phyloP scores from a whole-genome alignment of 2,113 vertebrate species.

The Argyrosomus japonicus region DNA sequence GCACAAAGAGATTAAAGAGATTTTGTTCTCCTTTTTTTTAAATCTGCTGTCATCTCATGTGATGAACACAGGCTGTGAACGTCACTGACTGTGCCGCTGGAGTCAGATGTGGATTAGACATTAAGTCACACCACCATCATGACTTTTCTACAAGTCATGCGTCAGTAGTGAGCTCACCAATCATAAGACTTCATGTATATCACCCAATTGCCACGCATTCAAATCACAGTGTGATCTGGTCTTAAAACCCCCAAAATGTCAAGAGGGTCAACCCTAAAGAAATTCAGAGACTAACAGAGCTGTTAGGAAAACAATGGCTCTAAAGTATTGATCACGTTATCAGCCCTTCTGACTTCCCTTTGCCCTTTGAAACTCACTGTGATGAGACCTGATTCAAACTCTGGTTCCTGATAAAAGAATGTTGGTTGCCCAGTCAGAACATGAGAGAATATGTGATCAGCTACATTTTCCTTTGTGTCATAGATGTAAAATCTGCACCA shows the following conservation, averaged over 20 bases:
- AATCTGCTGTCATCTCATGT: constrained; percentile 10
- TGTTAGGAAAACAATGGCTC: background rate
- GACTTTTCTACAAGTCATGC: constrained; percentile 25
- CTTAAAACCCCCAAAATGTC: background rate
- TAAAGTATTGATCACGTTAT: background rate
- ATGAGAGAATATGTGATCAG: background rate
- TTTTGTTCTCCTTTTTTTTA: background rate
- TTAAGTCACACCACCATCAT: constrained; percentile 31
- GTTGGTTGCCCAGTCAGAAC: background rate
- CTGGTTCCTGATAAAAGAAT: background rate
- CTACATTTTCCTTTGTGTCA: background rate
- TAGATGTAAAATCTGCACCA: background rate
- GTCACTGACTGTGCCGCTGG: background rate
- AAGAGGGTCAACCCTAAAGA: background rate
- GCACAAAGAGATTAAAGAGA: background rate
- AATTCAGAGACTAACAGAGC: background rate
- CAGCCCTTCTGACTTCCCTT: constrained; percentile 6
- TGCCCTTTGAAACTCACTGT: constrained; percentile 32
- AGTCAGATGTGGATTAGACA: background rate
- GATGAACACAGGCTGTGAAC: constrained; percentile 14
- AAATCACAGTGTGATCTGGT: background rate
- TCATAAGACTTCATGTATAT: constrained; percentile 55
- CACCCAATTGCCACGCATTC: background rate
- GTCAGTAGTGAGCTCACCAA: constrained; percentile 34
- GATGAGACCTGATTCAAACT: background rate